Percentiles rank a stretch among this genome's conserved stretches.
Conservation (phyloP, 2,113 vertebrate species). For the Chamaea fasciata region DNA sequence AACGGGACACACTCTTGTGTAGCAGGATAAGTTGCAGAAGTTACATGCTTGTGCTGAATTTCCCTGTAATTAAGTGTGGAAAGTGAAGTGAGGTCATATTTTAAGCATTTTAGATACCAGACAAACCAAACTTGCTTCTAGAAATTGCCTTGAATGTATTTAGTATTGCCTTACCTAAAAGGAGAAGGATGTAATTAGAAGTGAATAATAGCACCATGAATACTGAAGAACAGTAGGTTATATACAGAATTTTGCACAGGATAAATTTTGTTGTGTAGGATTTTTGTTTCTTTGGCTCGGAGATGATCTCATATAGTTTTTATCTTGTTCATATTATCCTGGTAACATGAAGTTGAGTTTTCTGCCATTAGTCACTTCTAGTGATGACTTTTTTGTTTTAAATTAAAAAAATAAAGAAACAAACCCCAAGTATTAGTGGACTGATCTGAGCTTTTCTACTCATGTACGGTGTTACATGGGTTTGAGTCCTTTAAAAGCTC, state of each 20-base stretch:
- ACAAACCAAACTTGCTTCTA: not conserved
- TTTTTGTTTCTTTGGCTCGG: not conserved
- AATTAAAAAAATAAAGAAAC: not conserved
- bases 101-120: not conserved
- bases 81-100: not conserved
- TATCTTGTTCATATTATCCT: not conserved
- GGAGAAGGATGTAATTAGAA: not conserved
- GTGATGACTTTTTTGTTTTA: not conserved
- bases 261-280: not conserved
- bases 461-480: not conserved
- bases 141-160: not conserved
- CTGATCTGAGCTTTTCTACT: not conserved
- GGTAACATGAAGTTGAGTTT: not conserved
- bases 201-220: not conserved
- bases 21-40: not conserved
- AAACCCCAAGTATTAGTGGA: not conserved
- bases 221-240: not conserved
- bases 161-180: not conserved
- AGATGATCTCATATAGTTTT: not conserved
- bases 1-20: not conserved
- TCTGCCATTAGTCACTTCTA: not conserved
- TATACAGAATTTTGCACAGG: not conserved
- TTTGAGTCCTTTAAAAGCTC: not conserved
- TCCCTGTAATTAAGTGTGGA: not conserved
- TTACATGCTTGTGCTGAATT: not conserved